Conservation (phyloP, 2,113 vertebrate genomes). For the Taxidea taxus region DNA sequence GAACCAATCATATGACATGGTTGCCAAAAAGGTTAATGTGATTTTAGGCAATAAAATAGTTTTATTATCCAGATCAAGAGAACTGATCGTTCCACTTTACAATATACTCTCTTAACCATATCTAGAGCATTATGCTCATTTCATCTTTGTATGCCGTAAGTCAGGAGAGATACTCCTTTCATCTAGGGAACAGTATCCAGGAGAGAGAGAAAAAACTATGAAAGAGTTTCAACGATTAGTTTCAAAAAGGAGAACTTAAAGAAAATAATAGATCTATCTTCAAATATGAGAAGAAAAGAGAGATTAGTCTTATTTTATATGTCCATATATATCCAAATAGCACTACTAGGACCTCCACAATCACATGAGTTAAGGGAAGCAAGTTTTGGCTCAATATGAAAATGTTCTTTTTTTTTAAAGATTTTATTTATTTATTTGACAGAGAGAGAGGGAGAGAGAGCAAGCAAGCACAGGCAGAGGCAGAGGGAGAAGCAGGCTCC, state of each 20-base stretch:
- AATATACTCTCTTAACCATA: neutral
- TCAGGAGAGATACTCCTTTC: neutral
- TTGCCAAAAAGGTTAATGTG: neutral
- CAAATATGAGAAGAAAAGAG: neutral
- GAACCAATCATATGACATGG: neutral
- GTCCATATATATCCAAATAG: neutral
- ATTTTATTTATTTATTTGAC: too few species aligned
- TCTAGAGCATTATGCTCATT: neutral
- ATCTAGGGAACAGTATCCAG: neutral
- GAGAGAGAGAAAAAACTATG: neutral
- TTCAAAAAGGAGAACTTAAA: neutral
- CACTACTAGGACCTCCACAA: neutral
- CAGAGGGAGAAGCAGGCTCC: too few species aligned
- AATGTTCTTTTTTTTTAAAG: too few species aligned
- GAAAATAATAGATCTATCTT: neutral
- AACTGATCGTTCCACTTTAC: neutral
- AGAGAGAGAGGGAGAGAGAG: too few species aligned
- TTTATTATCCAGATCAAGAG: conserved; percentile 1
- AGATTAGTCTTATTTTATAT: neutral
- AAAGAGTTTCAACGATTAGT: neutral
- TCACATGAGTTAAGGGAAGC: neutral
- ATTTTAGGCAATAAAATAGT: neutral
- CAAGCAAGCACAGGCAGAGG: too few species aligned
- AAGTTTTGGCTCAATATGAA: too few species aligned
- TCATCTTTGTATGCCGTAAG: neutral